Conservation (phyloP, 2,797 vertebrate species). For the Micropoecilia bifurca region DNA sequence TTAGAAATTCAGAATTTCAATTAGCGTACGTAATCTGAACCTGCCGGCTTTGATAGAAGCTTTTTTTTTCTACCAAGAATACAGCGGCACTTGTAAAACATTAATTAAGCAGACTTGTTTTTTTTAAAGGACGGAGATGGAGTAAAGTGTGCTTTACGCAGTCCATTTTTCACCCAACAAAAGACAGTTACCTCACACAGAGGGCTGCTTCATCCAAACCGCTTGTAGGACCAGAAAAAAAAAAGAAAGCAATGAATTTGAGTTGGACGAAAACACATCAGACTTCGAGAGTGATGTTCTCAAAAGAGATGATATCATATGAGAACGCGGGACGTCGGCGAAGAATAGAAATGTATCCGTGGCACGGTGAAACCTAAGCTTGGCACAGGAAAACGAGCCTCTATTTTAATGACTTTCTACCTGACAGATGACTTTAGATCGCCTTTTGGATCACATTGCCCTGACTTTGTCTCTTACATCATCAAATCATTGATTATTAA, state of each 20-base stretch:
- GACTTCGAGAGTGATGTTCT: slow-evolving; percentile 65
- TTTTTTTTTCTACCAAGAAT: slow-evolving; percentile 80
- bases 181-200: slow-evolving; percentile 73
- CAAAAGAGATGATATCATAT: slow-evolving; percentile 78
- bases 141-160: slow-evolving; percentile 81
- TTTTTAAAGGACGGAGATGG: slow-evolving; percentile 74
- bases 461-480: slow-evolving; percentile 85
- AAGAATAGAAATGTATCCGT: slow-evolving; percentile 82
- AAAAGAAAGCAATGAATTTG: slow-evolving; percentile 54
- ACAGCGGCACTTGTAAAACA: slow-evolving; percentile 85
- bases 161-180: slow-evolving; percentile 71
- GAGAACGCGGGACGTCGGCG: slow-evolving; percentile 72
- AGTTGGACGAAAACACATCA: slow-evolving; percentile 62
- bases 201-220: slow-evolving; percentile 72
- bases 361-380: slow-evolving; percentile 79
- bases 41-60: slow-evolving; percentile 82
- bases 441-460: slow-evolving; percentile 85
- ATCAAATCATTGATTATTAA: slow-evolving; percentile 85
- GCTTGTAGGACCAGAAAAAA: slow-evolving; percentile 39
- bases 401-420: slow-evolving; percentile 86
- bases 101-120: slow-evolving; percentile 83
- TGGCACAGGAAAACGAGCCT: slow-evolving; percentile 76
- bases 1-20: slow-evolving; percentile 85
- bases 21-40: slow-evolving; percentile 85
- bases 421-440: slow-evolving; percentile 86